Evolutionary conservation across 2,113 vertebrate species (phyloP).

Genomic region (Kryptolebias marmoratus): DNA sequence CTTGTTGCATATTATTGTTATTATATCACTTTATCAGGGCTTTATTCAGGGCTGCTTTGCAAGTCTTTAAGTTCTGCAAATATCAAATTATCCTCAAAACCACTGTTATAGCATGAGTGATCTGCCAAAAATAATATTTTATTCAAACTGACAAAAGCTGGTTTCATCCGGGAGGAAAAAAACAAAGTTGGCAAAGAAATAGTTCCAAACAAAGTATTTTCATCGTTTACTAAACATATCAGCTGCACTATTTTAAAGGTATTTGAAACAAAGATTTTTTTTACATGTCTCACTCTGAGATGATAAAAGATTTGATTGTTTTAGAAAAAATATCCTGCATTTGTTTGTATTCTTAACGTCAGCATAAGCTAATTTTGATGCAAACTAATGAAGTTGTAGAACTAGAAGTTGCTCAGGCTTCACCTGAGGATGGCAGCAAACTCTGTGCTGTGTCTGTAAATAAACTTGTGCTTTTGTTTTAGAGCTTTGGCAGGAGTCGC

Average conservation of each 20-base stretch:
- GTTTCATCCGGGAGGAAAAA: background rate
- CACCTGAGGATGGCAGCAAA: slow-evolving; percentile 77
- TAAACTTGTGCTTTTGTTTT: slow-evolving; percentile 36
- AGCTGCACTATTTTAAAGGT: background rate
- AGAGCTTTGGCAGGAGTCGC: slow-evolving; percentile 74
- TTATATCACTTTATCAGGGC: too few relatives aligned
- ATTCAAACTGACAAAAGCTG: background rate
- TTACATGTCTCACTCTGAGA: too few relatives aligned
- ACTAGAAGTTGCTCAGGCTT: background rate
- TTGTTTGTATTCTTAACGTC: background rate
- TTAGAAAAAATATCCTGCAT: background rate
- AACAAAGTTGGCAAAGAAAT: slow-evolving; percentile 3
- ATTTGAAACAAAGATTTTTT: too few relatives aligned
- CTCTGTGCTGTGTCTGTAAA: slow-evolving; percentile 12
- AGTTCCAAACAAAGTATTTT: slow-evolving; percentile 21
- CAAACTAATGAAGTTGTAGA: background rate
- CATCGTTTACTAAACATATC: background rate
- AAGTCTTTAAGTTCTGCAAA: too few relatives aligned
- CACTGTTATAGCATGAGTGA: too few relatives aligned
- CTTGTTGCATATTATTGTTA: too few relatives aligned
- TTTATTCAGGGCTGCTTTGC: too few relatives aligned
- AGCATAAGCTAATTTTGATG: background rate
- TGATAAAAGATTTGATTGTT: background rate
- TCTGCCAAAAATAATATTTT: too few relatives aligned
- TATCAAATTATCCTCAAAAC: too few relatives aligned